Conservation (phyloP, 2,113 vertebrate species). For the Lepisosteus oculatus region DNA sequence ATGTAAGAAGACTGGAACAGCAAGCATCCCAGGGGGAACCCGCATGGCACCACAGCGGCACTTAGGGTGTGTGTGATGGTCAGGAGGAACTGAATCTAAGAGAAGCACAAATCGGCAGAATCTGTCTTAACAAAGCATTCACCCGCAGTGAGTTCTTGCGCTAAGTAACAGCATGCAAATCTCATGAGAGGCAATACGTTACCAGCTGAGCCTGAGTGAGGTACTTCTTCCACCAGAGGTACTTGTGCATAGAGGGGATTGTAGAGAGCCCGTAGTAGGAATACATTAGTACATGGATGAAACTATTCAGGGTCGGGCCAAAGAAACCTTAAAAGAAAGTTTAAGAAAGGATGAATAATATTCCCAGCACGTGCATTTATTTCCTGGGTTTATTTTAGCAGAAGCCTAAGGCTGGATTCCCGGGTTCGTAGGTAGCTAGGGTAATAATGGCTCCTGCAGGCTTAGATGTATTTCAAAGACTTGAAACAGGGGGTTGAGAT, state of each 20-base stretch:
- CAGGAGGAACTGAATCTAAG: constrained; percentile 78
- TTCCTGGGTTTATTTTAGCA: no score
- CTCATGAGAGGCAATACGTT: constrained; percentile 8
- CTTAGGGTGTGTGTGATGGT: constrained; percentile 82
- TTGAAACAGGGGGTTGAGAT: no score
- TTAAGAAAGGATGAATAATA: neutral
- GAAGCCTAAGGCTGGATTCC: no score
- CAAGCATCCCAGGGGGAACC: constrained; percentile 80
- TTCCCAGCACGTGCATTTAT: no score
- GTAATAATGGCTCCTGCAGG: no score
- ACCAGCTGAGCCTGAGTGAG: constrained; percentile 87
- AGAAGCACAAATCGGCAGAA: neutral
- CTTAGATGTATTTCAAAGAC: no score
- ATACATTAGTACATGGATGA: constrained; percentile 87
- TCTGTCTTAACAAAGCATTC: neutral
- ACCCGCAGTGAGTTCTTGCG: neutral
- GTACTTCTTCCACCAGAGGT: constrained; percentile 88
- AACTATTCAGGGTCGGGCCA: constrained; percentile 82
- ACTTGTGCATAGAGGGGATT: constrained; percentile 79
- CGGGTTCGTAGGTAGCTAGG: no score
- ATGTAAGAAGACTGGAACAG: constrained; percentile 85
- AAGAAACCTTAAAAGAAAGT: constrained; percentile 71
- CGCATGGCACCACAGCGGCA: constrained; percentile 73
- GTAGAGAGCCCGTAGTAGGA: constrained; percentile 82
- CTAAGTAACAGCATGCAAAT: neutral